phyloP scores from a whole-genome alignment of 1,140 invertebrate genomes.

The Reticulitermes speratus region DNA sequence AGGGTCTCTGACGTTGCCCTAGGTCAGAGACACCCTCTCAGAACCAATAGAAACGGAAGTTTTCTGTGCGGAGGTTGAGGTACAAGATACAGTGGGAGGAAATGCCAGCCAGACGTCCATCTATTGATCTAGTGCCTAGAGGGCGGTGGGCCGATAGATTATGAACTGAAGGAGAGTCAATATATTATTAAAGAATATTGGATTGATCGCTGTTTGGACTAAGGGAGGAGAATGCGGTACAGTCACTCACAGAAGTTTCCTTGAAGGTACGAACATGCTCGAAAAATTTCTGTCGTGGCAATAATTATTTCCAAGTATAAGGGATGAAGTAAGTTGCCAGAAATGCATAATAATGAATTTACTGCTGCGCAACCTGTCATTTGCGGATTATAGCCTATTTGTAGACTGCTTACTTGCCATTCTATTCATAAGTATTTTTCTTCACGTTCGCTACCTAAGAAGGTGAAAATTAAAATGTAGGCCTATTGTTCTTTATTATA shows the following conservation, averaged over 20 bases:
- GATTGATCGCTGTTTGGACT: not conserved
- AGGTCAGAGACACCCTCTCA: not conserved
- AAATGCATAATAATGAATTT: too few relatives aligned
- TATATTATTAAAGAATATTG: conserved; percentile 18
- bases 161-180: conserved; percentile 15
- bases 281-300: too few relatives aligned
- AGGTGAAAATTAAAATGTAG: too few relatives aligned
- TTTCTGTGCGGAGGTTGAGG: not conserved
- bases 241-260: not conserved
- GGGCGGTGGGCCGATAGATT: conserved; percentile 5
- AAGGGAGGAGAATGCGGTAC: not conserved
- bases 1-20: not conserved
- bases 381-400: too few relatives aligned
- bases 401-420: too few relatives aligned
- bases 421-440: too few relatives aligned
- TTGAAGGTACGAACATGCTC: too few relatives aligned
- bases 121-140: not conserved
- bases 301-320: too few relatives aligned
- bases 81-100: not conserved
- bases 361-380: too few relatives aligned
- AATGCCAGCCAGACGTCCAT: not conserved
- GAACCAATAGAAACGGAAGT: not conserved
- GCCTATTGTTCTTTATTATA: too few relatives aligned
- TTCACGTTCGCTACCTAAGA: too few relatives aligned
- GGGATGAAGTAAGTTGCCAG: too few relatives aligned